phyloP scores from a whole-genome alignment of 2,113 vertebrate genomes.

The Phaetusa simplex region DNA sequence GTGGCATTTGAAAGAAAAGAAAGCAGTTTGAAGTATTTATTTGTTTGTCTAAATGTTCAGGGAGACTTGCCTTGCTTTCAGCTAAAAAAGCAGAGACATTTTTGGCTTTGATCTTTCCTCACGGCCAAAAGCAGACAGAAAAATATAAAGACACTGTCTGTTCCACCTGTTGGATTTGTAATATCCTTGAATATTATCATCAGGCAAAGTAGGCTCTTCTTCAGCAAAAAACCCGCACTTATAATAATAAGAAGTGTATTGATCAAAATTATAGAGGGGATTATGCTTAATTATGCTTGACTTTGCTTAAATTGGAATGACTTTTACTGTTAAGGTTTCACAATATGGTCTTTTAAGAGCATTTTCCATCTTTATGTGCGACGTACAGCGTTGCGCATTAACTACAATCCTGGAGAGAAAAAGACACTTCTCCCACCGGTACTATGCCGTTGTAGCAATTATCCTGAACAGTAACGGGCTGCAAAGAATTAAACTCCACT shows the following conservation, averaged over 20 bases:
- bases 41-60: background rate
- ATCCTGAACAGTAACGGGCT: conserved; percentile 10
- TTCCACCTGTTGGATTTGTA: background rate
- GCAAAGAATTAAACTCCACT: conserved; percentile 16
- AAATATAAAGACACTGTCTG: background rate
- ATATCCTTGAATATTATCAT: background rate
- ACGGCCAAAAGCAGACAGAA: background rate
- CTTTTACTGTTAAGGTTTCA: background rate
- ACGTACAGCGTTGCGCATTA: background rate
- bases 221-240: background rate
- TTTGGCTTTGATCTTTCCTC: background rate
- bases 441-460: conserved; percentile 10
- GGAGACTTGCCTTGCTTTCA: background rate
- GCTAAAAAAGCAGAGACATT: background rate
- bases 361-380: background rate
- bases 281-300: background rate
- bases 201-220: background rate
- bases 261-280: background rate
- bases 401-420: background rate
- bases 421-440: background rate
- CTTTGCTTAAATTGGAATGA: background rate
- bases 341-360: background rate
- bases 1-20: background rate
- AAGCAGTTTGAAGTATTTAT: background rate
- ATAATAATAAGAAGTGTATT: background rate